Conservation (phyloP, 2,113 vertebrate species). For the Megaleporinus macrocephalus region DNA sequence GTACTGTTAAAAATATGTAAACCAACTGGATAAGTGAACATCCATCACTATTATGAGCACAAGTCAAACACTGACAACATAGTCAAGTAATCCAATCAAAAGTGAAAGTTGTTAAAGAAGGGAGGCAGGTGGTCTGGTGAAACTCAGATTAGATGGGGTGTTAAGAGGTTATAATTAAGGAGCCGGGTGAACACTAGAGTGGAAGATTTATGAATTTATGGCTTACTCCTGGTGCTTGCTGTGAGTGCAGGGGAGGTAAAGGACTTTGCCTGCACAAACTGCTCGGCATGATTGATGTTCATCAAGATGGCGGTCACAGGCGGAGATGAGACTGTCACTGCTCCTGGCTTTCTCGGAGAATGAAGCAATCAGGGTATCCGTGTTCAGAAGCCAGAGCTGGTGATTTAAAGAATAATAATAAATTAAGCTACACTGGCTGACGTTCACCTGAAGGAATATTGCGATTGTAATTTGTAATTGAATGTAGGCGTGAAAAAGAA, state of each 20-base stretch:
- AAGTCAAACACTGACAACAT: too few species aligned
- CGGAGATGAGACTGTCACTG: conserved; percentile 60
- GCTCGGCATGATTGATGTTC: conserved; percentile 64
- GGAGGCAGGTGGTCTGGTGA: background rate
- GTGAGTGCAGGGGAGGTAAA: conserved; percentile 84
- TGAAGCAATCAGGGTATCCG: conserved; percentile 86
- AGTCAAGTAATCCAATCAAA: background rate
- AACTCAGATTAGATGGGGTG: background rate
- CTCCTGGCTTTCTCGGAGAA: conserved; percentile 65
- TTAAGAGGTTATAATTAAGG: conserved; percentile 10
- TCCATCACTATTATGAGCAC: background rate
- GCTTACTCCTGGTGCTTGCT: conserved; percentile 87
- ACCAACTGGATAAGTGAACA: background rate
- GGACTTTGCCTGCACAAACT: conserved; percentile 84
- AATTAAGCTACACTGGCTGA: background rate
- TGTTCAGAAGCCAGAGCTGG: conserved; percentile 95
- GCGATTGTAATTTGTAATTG: background rate
- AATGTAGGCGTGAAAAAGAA: background rate
- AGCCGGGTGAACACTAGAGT: background rate
- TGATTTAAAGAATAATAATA: conserved; percentile 52
- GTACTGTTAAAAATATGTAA: background rate
- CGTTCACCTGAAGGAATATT: background rate
- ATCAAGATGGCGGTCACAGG: conserved; percentile 61
- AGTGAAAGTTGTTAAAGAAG: background rate
- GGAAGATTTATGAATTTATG: conserved; percentile 22